Base-by-base conservation (phyloP, 2,888 invertebrate genomes). In the Automeris io region DNA sequence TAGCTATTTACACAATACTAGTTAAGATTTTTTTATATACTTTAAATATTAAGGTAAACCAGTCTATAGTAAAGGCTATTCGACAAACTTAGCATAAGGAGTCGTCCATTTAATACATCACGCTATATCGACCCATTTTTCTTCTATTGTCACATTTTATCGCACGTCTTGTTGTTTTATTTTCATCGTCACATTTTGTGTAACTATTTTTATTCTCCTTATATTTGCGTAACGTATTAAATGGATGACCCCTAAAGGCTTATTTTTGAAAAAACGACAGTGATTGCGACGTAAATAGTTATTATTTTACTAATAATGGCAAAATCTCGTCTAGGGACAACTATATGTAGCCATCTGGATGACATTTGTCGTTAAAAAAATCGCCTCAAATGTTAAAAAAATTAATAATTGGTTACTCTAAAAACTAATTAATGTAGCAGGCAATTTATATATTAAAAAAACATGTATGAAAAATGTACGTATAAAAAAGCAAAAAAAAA, bases 11-110 rank as follows among this genome's bases (percentile, higher is more conserved):
- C 86, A 85, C 79, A 79, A 82, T 86, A 83, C 83, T 66, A 80
- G 80, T 85, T 82, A 83, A 77, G 79, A 68, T 24, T 25, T 33
- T 21, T 33, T 22, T 35, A 39, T 39, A 67, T 77, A 76, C 77
- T 67, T 70, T 79, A 79, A 79, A 76, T 70, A 73, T 78, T 82
- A 80, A 77, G 79, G 78, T 79, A 80, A 77, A 75, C 83, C 86
- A 86, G 86, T 86, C 86, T 85, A 86, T 86, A 81, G 75, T 80
- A 85, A 83, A 86, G 86, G 86, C 86, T 86, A 85, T 82, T 70
- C 66, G 77, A 80, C 78, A 79, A 79, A 85, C 83, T 83, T 85
- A 85, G 70, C 68, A 57, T 80, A 71, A 54, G 62, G n/a, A n/a
- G n/a, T n/a, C n/a, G n/a, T n/a, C n/a, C n/a, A n/a, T n/a, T n/a